Evolutionary conservation across 2,113 vertebrate genomes (phyloP).

Genomic region (Hippocampus abdominalis): DNA sequence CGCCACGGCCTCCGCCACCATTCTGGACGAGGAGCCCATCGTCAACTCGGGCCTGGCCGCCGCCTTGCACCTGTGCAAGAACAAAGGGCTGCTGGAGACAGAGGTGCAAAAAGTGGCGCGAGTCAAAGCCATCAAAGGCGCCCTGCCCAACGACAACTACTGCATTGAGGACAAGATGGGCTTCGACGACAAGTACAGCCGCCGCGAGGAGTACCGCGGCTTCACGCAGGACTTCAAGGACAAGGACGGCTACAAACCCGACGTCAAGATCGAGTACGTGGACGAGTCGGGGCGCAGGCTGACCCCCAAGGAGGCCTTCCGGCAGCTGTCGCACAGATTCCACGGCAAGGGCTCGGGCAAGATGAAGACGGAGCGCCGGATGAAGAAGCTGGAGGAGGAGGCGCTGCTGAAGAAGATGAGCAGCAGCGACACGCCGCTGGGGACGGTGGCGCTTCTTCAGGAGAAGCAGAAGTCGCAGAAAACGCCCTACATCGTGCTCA

Average conservation of each 20-base stretch:
- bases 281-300: constrained; percentile 87
- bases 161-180: constrained; percentile 94
- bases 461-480: constrained; percentile 96
- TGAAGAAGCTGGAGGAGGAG: constrained; percentile 92
- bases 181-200: constrained; percentile 89
- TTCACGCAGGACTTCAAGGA: constrained; percentile 94
- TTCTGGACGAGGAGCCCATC: constrained; percentile 89
- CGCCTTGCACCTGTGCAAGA: constrained; percentile 83
- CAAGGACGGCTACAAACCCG: constrained; percentile 81
- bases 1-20: constrained; percentile 82
- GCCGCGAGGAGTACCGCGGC: constrained; percentile 86
- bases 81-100: constrained; percentile 88
- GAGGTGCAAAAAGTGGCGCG: constrained; percentile 85
- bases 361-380: constrained; percentile 89
- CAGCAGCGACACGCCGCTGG: constrained; percentile 88
- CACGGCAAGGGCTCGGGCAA: constrained; percentile 90
- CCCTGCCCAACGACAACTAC: constrained; percentile 82
- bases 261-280: constrained; percentile 90
- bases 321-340: constrained; percentile 90
- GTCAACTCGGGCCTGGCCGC: constrained; percentile 84
- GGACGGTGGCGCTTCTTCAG: constrained; percentile 88
- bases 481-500: constrained; percentile 89
- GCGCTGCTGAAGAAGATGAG: constrained; percentile 94
- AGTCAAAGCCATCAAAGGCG: constrained; percentile 77
- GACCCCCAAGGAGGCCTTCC: constrained; percentile 88